Evolutionary conservation across 1,140 invertebrate genomes (phyloP).

Genomic region (Papilio dardanus): DNA sequence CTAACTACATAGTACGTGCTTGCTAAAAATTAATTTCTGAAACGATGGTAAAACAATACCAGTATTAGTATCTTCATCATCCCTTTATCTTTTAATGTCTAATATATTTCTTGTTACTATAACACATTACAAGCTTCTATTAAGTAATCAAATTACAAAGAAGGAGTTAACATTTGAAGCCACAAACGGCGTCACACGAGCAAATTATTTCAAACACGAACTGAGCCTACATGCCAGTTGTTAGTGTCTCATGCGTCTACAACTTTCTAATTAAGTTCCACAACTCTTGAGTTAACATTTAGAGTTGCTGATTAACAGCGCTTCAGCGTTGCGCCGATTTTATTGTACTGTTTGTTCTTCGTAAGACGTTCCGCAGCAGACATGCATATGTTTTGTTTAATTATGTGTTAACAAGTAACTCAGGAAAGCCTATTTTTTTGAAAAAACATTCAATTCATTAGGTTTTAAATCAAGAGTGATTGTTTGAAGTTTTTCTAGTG

Average conservation of each 20-base stretch:
- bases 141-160: constrained; percentile 6
- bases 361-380: background rate
- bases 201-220: constrained; percentile 32
- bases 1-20: no score
- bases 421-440: constrained; percentile 6
- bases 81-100: background rate
- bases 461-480: no score
- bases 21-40: background rate
- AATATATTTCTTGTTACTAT: no score
- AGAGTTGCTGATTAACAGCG: constrained; percentile 62
- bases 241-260: constrained; percentile 25
- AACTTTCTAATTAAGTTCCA: constrained; percentile 71
- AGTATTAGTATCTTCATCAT: no score
- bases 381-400: constrained; percentile 25
- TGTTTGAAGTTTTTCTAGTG: no score
- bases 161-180: constrained; percentile 15
- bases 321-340: constrained; percentile 51
- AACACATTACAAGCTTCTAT: constrained; percentile 1
- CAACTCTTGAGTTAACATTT: constrained; percentile 69
- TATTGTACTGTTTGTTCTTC: constrained; percentile 42
- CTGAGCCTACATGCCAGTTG: constrained; percentile 11
- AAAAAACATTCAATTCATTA: no score
- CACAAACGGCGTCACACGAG: constrained; percentile 4
- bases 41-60: no score
- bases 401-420: constrained; percentile 17